Evolutionary conservation across 2,888 invertebrate genomes (phyloP).

Genomic region (Hemicrepidius hirtus): DNA sequence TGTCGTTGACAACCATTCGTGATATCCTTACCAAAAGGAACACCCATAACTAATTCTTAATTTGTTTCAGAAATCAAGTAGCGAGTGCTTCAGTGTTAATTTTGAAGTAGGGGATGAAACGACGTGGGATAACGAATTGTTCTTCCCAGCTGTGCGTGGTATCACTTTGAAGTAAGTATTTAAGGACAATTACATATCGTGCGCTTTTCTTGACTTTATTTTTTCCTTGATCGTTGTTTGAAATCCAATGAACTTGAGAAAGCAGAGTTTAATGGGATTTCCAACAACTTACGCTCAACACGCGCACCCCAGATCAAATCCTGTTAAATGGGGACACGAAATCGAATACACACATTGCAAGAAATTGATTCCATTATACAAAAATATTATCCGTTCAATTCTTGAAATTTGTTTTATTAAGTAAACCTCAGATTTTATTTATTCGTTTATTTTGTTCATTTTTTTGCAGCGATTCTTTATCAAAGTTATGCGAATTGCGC

Average conservation of each 20-base stretch:
- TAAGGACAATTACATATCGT: neutral
- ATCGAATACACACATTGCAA: slow-evolving; percentile 23
- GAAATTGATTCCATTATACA: too few species aligned
- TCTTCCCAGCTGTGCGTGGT: slow-evolving; percentile 80
- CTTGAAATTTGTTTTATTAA: too few species aligned
- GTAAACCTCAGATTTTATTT: slow-evolving; percentile 27
- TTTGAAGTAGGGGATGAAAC: slow-evolving; percentile 77
- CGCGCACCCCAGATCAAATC: slow-evolving; percentile 8
- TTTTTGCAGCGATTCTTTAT: slow-evolving; percentile 77
- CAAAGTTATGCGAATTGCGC: slow-evolving; percentile 78
- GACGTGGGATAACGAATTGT: slow-evolving; percentile 75
- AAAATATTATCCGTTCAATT: too few species aligned
- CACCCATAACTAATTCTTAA: slow-evolving; percentile 28
- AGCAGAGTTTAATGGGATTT: slow-evolving; percentile 24
- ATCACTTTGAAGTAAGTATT: slow-evolving; percentile 79
- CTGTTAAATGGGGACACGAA: slow-evolving; percentile 1
- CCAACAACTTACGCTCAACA: slow-evolving; percentile 12
- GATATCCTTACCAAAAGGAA: neutral
- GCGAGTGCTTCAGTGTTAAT: slow-evolving; percentile 83
- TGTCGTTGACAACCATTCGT: slow-evolving; percentile 26
- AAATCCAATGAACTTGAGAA: slow-evolving; percentile 5
- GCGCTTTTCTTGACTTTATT: neutral
- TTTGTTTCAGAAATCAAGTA: slow-evolving; percentile 79
- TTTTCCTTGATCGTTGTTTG: neutral
- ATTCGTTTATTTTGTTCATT: slow-evolving; percentile 16